Conservation (phyloP, 1,140 invertebrate genomes). For the Hycleus cichorii region DNA sequence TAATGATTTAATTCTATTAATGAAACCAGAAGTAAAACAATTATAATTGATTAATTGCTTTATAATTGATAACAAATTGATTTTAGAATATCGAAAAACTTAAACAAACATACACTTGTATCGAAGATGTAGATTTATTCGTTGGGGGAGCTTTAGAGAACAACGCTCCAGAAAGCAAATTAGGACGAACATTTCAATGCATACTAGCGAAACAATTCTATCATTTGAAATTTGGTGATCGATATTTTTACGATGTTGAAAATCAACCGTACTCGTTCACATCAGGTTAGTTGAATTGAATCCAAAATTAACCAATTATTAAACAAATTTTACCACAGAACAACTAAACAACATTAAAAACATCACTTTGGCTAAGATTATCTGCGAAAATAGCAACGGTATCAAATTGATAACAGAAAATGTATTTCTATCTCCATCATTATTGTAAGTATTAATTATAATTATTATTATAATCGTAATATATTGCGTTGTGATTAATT, state of each 20-base stretch:
- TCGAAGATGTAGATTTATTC: constrained; percentile 53
- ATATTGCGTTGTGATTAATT: too few species aligned
- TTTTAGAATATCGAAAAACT: constrained; percentile 44
- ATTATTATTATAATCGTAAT: too few species aligned
- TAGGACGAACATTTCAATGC: constrained; percentile 56
- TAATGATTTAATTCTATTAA: constrained; percentile 65
- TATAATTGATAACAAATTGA: background rate
- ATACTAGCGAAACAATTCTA: constrained; percentile 50
- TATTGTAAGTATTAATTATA: constrained; percentile 1
- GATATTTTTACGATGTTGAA: constrained; percentile 50
- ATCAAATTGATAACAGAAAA: constrained; percentile 62
- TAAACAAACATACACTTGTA: constrained; percentile 34
- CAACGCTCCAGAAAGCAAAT: constrained; percentile 43
- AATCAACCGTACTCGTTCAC: constrained; percentile 47
- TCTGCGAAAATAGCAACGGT: constrained; percentile 70
- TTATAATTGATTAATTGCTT: constrained; percentile 44
- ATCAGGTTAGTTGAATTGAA: constrained; percentile 20
- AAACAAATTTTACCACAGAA: constrained; percentile 53
- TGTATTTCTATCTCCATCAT: constrained; percentile 57
- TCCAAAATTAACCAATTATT: constrained; percentile 25
- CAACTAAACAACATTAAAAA: constrained; percentile 42
- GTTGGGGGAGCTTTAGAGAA: constrained; percentile 47
- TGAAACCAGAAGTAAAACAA: constrained; percentile 23
- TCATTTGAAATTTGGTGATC: constrained; percentile 44
- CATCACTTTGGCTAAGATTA: constrained; percentile 40